Evolutionary conservation across 2,797 vertebrate species (phyloP).

Genomic region (Sebastes vulpes): DNA sequence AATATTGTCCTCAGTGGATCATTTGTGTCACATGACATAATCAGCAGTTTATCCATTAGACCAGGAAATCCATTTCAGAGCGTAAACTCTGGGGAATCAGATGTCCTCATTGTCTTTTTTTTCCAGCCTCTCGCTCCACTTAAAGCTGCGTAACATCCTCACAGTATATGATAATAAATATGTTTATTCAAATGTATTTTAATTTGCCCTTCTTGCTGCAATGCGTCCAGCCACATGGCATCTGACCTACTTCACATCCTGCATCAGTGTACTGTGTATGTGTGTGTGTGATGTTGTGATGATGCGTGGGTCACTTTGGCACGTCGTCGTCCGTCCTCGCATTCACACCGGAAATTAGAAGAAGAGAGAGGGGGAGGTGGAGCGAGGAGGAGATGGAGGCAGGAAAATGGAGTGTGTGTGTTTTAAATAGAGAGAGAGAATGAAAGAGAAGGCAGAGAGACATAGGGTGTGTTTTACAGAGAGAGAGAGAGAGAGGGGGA

Average conservation of each 20-base stretch:
- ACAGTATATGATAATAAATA: background rate
- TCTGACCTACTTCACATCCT: constrained; percentile 61
- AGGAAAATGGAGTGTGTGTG: constrained; percentile 21
- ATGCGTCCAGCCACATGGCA: constrained; percentile 9
- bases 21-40: background rate
- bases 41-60: constrained; percentile 14
- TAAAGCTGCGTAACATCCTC: background rate
- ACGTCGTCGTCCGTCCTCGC: background rate
- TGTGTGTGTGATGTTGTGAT: background rate
- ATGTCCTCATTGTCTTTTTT: background rate
- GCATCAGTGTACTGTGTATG: background rate
- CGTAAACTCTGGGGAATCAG: background rate
- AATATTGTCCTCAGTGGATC: background rate
- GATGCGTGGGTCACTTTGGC: constrained; percentile 35
- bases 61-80: background rate
- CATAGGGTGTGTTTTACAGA: background rate
- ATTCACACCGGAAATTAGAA: constrained; percentile 47
- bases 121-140: constrained; percentile 4
- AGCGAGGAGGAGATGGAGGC: background rate
- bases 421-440: background rate
- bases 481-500: background rate
- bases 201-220: constrained; percentile 12
- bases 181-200: constrained; percentile 33
- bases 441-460: constrained; percentile 25
- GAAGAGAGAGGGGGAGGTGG: background rate